Conservation (phyloP, 2,113 vertebrate species). For the Plecturocebus donacophilus region DNA sequence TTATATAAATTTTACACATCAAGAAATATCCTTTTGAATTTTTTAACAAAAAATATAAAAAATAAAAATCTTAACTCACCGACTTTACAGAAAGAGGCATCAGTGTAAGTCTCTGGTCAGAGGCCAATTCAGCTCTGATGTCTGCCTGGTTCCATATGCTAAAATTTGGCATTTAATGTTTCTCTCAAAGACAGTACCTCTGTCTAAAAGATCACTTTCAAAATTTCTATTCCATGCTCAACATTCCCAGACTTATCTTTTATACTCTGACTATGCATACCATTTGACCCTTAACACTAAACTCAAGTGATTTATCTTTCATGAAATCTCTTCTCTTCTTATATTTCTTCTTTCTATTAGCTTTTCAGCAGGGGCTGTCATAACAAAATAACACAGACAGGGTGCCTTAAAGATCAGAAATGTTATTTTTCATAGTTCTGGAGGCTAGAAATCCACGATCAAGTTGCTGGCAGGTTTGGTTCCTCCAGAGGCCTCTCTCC, state of each 20-base stretch:
- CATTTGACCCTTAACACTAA: background rate
- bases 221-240: background rate
- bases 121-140: background rate
- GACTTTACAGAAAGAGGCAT: background rate
- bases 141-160: background rate
- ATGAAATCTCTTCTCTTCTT: background rate
- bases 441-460: background rate
- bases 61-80: background rate
- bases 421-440: background rate
- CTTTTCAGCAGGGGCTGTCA: background rate
- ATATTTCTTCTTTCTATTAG: background rate
- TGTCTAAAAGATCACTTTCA: background rate
- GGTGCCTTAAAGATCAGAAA: background rate
- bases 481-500: background rate
- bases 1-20: background rate
- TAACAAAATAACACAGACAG: background rate
- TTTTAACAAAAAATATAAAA: background rate
- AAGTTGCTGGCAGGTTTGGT: background rate
- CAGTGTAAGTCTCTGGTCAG: background rate
- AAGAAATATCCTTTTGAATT: background rate
- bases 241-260: background rate
- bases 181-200: background rate
- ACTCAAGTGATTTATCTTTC: background rate
- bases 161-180: background rate
- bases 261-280: background rate